phyloP scores from a whole-genome alignment of 2,113 vertebrate species.

The Corythornis cristatus region DNA sequence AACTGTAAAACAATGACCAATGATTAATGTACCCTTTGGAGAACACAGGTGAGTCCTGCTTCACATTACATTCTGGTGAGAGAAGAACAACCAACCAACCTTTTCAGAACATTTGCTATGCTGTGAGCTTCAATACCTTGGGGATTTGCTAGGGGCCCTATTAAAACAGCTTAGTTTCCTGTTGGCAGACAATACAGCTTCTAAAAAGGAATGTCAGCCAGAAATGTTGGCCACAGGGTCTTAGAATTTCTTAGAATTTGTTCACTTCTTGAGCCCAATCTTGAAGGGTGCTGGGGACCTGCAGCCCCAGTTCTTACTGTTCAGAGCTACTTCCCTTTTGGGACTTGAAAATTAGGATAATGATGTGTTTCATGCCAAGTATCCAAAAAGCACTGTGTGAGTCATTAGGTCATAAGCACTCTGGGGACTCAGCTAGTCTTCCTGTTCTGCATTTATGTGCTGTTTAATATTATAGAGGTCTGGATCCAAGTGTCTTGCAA shows the following conservation, averaged over 20 bases:
- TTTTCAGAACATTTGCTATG: neutral
- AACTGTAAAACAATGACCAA: neutral
- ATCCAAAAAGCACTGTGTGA: neutral
- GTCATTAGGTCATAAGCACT: neutral
- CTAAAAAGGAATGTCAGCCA: neutral
- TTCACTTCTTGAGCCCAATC: neutral
- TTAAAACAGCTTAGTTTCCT: neutral
- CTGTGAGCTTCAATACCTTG: neutral
- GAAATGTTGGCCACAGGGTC: neutral
- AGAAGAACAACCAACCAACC: neutral
- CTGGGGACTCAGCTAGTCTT: neutral
- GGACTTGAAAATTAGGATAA: neutral
- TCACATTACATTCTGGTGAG: neutral
- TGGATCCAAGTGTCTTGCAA: neutral
- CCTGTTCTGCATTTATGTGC: neutral
- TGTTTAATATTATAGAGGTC: neutral
- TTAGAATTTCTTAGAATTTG: neutral
- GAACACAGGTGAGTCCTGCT: neutral
- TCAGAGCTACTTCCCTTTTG: neutral
- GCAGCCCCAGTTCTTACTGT: neutral
- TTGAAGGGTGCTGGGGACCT: neutral
- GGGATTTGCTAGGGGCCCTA: neutral
- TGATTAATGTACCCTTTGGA: neutral
- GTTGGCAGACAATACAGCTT: neutral
- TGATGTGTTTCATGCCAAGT: neutral